A percentile compares a stretch with the other conserved stretches of the same genome.
Conservation (phyloP, 2,797 vertebrate species). For the Serranus cabrilla region DNA sequence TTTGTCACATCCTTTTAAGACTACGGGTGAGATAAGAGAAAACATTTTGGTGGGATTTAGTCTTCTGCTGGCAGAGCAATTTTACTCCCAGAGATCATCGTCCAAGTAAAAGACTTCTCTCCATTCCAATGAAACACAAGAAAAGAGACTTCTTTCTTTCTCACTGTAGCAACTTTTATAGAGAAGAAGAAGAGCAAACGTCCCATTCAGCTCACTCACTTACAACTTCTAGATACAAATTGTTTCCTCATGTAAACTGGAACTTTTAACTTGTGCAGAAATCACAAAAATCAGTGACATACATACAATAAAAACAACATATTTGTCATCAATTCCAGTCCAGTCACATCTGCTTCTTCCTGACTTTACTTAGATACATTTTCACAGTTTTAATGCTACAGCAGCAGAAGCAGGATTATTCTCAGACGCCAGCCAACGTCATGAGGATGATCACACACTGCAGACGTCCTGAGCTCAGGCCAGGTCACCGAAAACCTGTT, state of each 20-base stretch:
- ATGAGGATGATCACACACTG: conserved; percentile 31
- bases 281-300: neutral
- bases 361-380: neutral
- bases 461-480: neutral
- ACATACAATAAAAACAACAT: neutral
- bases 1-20: neutral
- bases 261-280: neutral
- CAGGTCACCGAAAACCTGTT: neutral
- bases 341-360: neutral
- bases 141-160: neutral
- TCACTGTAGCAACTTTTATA: neutral
- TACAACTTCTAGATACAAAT: neutral
- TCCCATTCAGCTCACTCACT: too few relatives aligned
- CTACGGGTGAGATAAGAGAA: neutral
- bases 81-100: neutral
- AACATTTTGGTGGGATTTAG: neutral
- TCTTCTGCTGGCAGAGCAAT: neutral
- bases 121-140: neutral
- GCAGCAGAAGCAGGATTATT: conserved; percentile 12
- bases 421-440: conserved; percentile 70
- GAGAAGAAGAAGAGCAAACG: neutral
- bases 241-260: neutral
- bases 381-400: neutral
- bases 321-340: neutral
- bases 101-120: neutral